Percentiles rank a stretch among this genome's conserved stretches.
Evolutionary conservation across 2,113 vertebrate genomes (phyloP).

Genomic region (Marcusenius ussheri): DNA sequence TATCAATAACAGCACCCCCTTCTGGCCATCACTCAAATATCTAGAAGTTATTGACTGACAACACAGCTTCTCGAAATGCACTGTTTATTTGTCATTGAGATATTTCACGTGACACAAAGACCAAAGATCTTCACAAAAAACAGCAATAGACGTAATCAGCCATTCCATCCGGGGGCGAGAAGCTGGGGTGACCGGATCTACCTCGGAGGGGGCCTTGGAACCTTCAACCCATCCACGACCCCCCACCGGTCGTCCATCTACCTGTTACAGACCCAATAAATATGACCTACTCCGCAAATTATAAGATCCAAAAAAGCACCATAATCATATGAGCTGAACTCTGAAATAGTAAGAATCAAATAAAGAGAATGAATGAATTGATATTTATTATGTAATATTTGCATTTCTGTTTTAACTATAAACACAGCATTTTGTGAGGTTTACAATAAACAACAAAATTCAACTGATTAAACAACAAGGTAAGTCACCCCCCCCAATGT

Average conservation of each 20-base stretch:
- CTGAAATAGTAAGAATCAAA: background rate
- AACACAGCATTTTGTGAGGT: background rate
- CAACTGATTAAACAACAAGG: background rate
- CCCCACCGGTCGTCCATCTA: background rate
- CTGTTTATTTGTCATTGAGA: background rate
- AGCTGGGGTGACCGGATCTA: background rate
- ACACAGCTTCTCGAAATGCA: background rate
- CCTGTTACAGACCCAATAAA: background rate
- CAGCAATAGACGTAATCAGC: background rate
- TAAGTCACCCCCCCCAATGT: background rate
- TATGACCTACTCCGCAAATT: background rate
- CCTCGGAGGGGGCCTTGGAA: background rate
- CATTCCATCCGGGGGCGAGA: background rate
- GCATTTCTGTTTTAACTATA: background rate
- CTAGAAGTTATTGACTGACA: background rate
- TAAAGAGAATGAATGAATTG: background rate
- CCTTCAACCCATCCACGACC: background rate
- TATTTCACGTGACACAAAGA: background rate
- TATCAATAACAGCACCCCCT: background rate
- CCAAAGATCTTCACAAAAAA: background rate
- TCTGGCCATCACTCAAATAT: background rate
- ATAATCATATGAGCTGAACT: background rate
- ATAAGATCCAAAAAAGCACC: background rate
- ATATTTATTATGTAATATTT: background rate
- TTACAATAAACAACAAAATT: background rate